These are phyloP conservation scores for Lumbricus terrestris DNA, from an alignment of 2,888 invertebrate species.

Conservation along the genomic window DNA sequence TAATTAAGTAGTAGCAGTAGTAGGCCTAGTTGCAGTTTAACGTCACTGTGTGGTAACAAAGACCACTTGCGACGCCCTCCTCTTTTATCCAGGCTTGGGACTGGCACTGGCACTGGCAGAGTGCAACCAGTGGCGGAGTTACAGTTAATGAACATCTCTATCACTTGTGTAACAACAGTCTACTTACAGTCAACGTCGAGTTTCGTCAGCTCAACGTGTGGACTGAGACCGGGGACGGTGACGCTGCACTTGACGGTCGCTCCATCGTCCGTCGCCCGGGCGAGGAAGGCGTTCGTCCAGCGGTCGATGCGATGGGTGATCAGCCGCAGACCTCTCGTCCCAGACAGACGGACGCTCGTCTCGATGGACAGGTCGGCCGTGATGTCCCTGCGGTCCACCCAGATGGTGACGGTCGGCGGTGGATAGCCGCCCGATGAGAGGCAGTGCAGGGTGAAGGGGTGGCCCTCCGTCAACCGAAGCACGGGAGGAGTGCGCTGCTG, in stretches of 20 bases:
- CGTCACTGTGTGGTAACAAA: no score
- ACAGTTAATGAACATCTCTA: no score
- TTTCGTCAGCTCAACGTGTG: conserved; percentile 19
- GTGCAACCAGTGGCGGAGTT: no score
- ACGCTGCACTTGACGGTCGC: conserved; percentile 28
- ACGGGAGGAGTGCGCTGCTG: neutral
- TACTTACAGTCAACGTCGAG: conserved; percentile 32
- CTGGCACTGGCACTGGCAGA: no score
- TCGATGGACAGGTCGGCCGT: conserved; percentile 21
- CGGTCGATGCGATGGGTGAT: conserved; percentile 25
- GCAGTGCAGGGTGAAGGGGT: conserved; percentile 28
- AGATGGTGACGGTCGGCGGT: conserved; percentile 26
- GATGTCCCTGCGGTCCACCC: conserved; percentile 26
- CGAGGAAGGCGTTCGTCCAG: conserved; percentile 17
- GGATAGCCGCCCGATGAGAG: conserved; percentile 28
- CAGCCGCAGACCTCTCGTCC: conserved; percentile 22
- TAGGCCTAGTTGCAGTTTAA: no score
- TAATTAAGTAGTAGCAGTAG: no score
- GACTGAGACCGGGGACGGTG: conserved; percentile 27
- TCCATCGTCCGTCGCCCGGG: conserved; percentile 27
- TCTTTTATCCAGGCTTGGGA: no score
- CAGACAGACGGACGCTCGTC: conserved; percentile 15
- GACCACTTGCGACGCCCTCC: no score
- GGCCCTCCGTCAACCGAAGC: conserved; percentile 24
- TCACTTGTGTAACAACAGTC: no score